Conservation (phyloP, 1,140 invertebrate genomes). For the Stegodyphus mimosarum region DNA sequence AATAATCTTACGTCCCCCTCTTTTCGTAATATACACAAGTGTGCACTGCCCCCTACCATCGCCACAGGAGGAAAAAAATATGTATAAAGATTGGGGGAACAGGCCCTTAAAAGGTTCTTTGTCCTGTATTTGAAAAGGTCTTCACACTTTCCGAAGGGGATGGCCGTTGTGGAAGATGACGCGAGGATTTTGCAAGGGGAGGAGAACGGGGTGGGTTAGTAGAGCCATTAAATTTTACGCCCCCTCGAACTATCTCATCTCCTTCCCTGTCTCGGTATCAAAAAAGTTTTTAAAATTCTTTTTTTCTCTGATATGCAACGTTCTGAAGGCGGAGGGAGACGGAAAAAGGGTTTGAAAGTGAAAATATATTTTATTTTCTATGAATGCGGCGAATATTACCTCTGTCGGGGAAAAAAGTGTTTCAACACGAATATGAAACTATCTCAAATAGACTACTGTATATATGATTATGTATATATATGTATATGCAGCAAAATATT, state of each 20-base stretch:
- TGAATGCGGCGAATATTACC: too few species aligned
- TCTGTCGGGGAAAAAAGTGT: too few species aligned
- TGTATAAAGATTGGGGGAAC: not conserved
- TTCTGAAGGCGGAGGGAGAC: not conserved
- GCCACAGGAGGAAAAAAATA: not conserved
- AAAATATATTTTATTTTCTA: not conserved
- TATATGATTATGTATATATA: too few species aligned
- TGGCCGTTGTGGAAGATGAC: too few species aligned
- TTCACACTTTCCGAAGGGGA: not conserved
- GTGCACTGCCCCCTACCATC: not conserved
- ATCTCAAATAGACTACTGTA: too few species aligned
- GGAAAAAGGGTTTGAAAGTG: not conserved
- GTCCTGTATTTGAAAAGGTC: not conserved
- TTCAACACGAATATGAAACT: too few species aligned
- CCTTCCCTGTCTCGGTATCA: not conserved
- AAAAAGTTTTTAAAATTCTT: not conserved
- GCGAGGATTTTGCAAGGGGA: not conserved
- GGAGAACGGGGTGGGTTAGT: not conserved
- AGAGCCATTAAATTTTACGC: not conserved
- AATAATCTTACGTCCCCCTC: not conserved
- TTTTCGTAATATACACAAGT: not conserved
- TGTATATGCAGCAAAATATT: too few species aligned
- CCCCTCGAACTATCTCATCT: not conserved
- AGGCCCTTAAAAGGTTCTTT: constrained; percentile 2
- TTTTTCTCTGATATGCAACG: not conserved